Percentiles rank a stretch among this genome's conserved stretches.
Evolutionary conservation across 2,113 vertebrate genomes (phyloP).

Genomic region (Chionodraco myersi): DNA sequence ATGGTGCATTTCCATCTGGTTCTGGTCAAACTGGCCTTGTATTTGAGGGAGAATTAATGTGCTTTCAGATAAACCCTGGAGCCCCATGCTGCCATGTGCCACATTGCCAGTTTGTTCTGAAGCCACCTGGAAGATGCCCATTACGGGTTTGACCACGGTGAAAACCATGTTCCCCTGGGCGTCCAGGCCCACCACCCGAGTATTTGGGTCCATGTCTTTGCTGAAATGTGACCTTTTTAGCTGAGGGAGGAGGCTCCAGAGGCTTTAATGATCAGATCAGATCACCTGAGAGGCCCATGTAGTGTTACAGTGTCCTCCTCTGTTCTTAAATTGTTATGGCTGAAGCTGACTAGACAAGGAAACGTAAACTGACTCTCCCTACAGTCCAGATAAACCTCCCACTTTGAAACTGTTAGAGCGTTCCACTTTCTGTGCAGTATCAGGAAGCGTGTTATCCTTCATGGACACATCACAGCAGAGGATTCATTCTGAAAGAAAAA

Average conservation of each 20-base stretch:
- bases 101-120: slow-evolving; percentile 63
- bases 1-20: slow-evolving; percentile 69
- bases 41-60: slow-evolving; percentile 64
- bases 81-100: slow-evolving; percentile 42
- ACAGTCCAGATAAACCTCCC: background rate
- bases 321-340: slow-evolving; percentile 11
- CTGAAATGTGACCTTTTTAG: background rate
- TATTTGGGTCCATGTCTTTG: slow-evolving; percentile 69
- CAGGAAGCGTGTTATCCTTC: background rate
- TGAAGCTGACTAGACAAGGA: slow-evolving; percentile 8
- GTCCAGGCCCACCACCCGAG: slow-evolving; percentile 70
- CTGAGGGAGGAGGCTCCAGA: slow-evolving; percentile 1
- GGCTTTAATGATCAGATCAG: slow-evolving; percentile 29
- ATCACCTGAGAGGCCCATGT: slow-evolving; percentile 16
- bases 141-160: slow-evolving; percentile 76
- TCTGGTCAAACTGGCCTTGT: slow-evolving; percentile 64
- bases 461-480: background rate
- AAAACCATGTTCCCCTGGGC: slow-evolving; percentile 79
- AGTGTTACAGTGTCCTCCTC: background rate
- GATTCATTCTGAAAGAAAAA: slow-evolving; percentile 38
- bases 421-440: slow-evolving; percentile 6
- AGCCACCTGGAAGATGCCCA: slow-evolving; percentile 77
- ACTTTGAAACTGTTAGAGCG: background rate
- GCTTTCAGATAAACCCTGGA: slow-evolving; percentile 68
- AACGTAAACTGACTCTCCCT: background rate